phyloP scores from a whole-genome alignment of 2,888 invertebrate species.

The Horisme vitalbata region DNA sequence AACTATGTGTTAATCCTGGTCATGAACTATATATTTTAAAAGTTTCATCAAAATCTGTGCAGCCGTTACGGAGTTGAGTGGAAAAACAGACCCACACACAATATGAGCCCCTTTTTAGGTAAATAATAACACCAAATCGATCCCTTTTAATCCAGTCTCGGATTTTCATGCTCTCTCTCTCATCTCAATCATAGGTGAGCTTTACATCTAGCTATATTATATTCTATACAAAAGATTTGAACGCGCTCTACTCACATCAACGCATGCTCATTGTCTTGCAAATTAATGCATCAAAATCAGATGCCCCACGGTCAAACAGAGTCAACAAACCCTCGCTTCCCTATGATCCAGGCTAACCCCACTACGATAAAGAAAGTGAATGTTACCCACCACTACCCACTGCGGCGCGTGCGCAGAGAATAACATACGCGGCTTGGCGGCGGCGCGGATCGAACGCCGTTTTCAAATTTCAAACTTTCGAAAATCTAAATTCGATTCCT shows the following conservation, averaged over 20 bases:
- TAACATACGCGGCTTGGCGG: conserved; percentile 71
- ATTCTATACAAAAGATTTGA: conserved; percentile 22
- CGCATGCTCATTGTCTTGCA: conserved; percentile 1
- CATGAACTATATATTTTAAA: no score
- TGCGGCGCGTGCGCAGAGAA: conserved; percentile 46
- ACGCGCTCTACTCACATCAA: conserved; percentile 15
- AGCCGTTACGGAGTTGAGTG: no score
- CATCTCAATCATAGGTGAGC: neutral
- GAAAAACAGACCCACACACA: no score
- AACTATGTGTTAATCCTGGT: no score
- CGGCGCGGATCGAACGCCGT: conserved; percentile 68
- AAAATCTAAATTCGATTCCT: conserved; percentile 32
- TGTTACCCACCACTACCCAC: conserved; percentile 51
- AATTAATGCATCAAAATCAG: conserved; percentile 2
- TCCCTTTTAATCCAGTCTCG: no score
- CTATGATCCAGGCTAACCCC: conserved; percentile 65
- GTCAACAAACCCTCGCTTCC: conserved; percentile 76
- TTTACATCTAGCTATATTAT: neutral
- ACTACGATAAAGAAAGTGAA: conserved; percentile 78
- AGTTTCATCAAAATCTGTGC: no score
- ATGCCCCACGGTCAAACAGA: conserved; percentile 25
- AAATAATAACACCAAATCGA: no score
- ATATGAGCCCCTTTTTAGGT: no score
- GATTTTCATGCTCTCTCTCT: no score
- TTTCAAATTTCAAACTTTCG: conserved; percentile 38